phyloP scores from a whole-genome alignment of 2,113 vertebrate genomes.

The Malaclemys terrapin region DNA sequence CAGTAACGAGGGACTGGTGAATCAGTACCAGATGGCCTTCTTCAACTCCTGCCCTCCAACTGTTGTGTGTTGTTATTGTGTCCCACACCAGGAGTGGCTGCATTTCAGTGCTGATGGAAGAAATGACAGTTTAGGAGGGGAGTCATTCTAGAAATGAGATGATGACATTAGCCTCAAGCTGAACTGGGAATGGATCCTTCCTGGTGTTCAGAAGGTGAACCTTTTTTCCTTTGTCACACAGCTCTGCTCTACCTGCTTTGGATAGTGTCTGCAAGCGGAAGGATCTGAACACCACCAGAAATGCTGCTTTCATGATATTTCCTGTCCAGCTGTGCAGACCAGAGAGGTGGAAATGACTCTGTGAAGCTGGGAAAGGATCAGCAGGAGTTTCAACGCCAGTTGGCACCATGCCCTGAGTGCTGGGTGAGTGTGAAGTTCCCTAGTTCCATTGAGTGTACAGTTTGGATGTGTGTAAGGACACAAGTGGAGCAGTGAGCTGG shows the following conservation, averaged over 20 bases:
- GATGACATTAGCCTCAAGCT: not conserved
- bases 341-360: not conserved
- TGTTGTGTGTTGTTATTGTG: not conserved
- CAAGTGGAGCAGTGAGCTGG: not conserved
- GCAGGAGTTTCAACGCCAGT: not conserved
- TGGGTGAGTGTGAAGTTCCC: not conserved
- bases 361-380: not conserved
- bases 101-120: fast-evolving
- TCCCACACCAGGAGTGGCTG: not conserved
- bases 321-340: not conserved
- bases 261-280: not conserved
- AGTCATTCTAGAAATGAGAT: not conserved
- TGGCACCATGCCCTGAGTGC: not conserved
- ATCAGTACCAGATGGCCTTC: not conserved
- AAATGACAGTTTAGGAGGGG: not conserved
- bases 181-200: not conserved
- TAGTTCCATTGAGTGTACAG: not conserved
- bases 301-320: not conserved
- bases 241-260: not conserved
- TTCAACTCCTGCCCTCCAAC: not conserved
- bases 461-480: not conserved
- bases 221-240: not conserved
- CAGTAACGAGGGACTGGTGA: not conserved
- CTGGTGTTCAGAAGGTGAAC: not conserved
- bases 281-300: fast-evolving